Evolutionary conservation across 2,113 vertebrate genomes (phyloP).

Genomic region (Acanthisitta chloris): DNA sequence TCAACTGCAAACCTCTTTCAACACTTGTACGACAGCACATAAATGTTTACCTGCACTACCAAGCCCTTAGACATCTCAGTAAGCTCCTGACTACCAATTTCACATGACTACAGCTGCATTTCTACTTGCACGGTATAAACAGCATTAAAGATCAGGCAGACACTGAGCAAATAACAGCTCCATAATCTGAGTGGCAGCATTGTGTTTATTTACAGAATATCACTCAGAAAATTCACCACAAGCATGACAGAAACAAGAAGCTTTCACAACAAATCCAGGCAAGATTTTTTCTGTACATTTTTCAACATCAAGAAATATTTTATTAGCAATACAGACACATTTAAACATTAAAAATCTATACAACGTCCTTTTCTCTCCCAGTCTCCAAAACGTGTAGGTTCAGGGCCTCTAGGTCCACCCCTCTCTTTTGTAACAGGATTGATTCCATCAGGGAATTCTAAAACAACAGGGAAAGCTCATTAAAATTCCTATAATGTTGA

Average conservation of each 20-base stretch:
- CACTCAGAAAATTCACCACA: neutral
- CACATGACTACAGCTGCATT: neutral
- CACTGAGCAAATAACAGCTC: neutral
- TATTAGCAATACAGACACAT: neutral
- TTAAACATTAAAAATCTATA: constrained; percentile 87
- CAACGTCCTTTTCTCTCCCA: constrained; percentile 98
- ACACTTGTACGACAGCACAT: neutral
- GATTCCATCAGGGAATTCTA: constrained; percentile 89
- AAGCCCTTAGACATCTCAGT: neutral
- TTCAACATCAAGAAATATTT: neutral
- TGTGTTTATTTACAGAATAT: neutral
- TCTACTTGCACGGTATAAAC: neutral
- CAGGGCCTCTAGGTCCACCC: constrained; percentile 91
- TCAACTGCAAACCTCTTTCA: neutral
- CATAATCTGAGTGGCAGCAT: neutral
- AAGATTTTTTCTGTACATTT: neutral
- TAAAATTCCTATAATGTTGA: neutral
- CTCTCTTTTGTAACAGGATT: constrained; percentile 94
- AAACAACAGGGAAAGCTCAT: constrained; percentile 35
- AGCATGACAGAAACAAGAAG: neutral
- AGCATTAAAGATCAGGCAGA: neutral
- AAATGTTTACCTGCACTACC: neutral
- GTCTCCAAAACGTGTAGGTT: constrained; percentile 95
- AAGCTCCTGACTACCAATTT: neutral
- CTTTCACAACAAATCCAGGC: neutral